These are phyloP conservation scores for Clunio marinus DNA, from an alignment of 2,888 invertebrate genomes.

Conservation along the genomic window DNA sequence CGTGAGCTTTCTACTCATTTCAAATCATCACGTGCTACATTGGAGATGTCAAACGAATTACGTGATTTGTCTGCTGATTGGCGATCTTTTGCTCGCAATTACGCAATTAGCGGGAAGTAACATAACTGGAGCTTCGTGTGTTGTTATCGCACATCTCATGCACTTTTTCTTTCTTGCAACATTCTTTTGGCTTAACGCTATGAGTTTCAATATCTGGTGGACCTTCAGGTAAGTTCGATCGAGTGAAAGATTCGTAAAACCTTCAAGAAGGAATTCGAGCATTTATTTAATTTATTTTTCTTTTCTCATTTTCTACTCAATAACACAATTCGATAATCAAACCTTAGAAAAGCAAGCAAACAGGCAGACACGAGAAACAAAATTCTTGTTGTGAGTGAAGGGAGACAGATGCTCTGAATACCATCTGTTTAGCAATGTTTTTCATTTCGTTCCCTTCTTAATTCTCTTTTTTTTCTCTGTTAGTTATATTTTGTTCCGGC, in stretches of 20 bases:
- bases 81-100: slow-evolving; percentile 72
- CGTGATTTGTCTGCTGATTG: slow-evolving; percentile 75
- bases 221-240: slow-evolving; percentile 84
- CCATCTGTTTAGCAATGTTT: slow-evolving; percentile 30
- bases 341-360: neutral
- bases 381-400: slow-evolving; percentile 29
- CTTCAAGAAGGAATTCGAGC: no score
- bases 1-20: slow-evolving; percentile 73
- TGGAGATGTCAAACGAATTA: slow-evolving; percentile 87
- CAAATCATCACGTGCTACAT: slow-evolving; percentile 79
- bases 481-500: neutral
- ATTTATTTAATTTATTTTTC: no score
- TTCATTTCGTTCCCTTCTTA: slow-evolving; percentile 1
- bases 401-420: slow-evolving; percentile 29
- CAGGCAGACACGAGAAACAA: neutral
- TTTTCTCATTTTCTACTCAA: no score
- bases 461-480: neutral
- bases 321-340: no score
- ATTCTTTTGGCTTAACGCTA: slow-evolving; percentile 90
- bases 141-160: slow-evolving; percentile 72
- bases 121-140: slow-evolving; percentile 61
- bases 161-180: slow-evolving; percentile 86
- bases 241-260: no score
- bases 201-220: slow-evolving; percentile 96
- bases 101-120: slow-evolving; percentile 66